phyloP scores from a whole-genome alignment of 1,140 invertebrate species.

The Lordiphosa mommai region DNA sequence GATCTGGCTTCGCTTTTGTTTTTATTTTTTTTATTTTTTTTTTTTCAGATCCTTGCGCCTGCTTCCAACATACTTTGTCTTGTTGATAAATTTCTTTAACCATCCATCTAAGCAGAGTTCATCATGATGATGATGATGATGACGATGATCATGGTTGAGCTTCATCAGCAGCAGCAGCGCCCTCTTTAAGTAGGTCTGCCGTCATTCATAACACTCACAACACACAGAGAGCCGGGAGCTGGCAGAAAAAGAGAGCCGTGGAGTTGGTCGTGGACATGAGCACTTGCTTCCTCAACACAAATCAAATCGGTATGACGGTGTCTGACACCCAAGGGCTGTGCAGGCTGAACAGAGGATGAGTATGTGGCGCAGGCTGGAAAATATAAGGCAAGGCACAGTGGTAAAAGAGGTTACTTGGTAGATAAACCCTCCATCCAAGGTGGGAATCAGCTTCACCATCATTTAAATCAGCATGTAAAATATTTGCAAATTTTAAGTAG shows the following conservation, averaged over 20 bases:
- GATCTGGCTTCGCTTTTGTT: background rate
- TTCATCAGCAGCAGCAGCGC: conserved; percentile 39
- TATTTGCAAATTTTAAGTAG: no score
- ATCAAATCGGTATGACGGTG: conserved; percentile 64
- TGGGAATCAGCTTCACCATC: no score
- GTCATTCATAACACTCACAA: conserved; percentile 40
- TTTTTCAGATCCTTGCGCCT: conserved; percentile 66
- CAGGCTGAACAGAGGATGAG: background rate
- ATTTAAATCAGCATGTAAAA: no score
- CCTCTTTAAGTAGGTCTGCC: conserved; percentile 45
- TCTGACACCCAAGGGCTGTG: conserved; percentile 44
- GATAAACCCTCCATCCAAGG: no score
- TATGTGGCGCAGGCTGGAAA: background rate
- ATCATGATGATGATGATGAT: conserved; percentile 18
- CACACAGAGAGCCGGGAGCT: background rate
- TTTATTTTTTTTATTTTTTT: no score
- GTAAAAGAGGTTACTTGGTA: no score
- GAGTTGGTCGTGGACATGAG: conserved; percentile 31
- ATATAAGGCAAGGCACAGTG: conserved; percentile 21
- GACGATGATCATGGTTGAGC: conserved; percentile 34
- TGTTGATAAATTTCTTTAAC: conserved; percentile 62
- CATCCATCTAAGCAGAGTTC: conserved; percentile 57
- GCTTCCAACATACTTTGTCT: conserved; percentile 52
- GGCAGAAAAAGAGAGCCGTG: no score
- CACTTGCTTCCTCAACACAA: conserved; percentile 76